phyloP scores from a whole-genome alignment of 2,888 invertebrate genomes.

The Ichneumoninae sp. region DNA sequence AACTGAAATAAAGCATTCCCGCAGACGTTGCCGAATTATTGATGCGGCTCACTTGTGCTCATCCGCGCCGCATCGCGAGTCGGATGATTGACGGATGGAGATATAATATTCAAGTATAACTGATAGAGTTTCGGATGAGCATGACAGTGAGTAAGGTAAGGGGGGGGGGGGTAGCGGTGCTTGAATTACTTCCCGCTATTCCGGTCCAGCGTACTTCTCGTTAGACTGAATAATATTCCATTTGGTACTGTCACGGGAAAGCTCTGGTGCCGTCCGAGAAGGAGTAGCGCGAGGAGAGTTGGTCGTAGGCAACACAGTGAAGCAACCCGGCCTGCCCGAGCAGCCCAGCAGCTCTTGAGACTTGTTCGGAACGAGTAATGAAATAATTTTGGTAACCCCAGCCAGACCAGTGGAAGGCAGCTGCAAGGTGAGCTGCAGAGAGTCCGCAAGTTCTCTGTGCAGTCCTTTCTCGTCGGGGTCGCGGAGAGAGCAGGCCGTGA shows the following conservation, averaged over 20 bases:
- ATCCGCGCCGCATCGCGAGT: not conserved
- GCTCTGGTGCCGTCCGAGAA: slow-evolving; percentile 13
- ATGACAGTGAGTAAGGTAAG: slow-evolving; percentile 38
- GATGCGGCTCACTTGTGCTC: not conserved
- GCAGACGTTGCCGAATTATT: not conserved
- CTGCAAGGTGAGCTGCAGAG: slow-evolving; percentile 28
- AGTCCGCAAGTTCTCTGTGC: slow-evolving; percentile 44
- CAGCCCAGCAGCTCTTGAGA: slow-evolving; percentile 46
- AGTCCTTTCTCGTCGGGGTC: slow-evolving; percentile 46
- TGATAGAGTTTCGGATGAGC: slow-evolving; percentile 29
- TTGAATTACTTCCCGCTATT: slow-evolving; percentile 56
- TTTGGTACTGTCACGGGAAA: slow-evolving; percentile 54
- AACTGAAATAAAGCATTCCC: not conserved
- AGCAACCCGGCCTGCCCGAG: not conserved
- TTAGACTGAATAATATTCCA: slow-evolving; percentile 60
- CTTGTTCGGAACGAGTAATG: slow-evolving; percentile 64
- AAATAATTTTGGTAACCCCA: slow-evolving; percentile 64
- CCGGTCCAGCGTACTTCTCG: slow-evolving; percentile 33
- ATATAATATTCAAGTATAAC: slow-evolving; percentile 32
- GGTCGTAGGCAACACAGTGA: slow-evolving; percentile 9
- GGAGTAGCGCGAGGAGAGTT: slow-evolving; percentile 31
- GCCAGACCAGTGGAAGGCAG: slow-evolving; percentile 32
- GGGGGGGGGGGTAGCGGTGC: not conserved
- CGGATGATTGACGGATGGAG: slow-evolving; percentile 11
- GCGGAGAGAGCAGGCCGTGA: slow-evolving; percentile 34